Base-by-base conservation (phyloP, 2,113 vertebrate species). In the Pseudonaja textilis region DNA sequence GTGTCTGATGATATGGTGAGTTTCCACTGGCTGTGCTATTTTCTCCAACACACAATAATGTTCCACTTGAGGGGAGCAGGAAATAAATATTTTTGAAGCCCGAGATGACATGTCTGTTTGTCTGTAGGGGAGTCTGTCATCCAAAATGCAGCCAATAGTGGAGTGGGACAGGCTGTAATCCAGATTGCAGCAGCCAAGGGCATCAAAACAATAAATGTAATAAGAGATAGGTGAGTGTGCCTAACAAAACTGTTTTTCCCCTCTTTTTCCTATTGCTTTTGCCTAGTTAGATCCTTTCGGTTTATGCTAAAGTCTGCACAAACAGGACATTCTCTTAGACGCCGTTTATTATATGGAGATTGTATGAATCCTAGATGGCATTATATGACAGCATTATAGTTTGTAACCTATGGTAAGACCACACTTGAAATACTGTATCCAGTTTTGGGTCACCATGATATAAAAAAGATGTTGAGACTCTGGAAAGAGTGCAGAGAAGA, bases 131-230 rank as follows among this genome's bases (percentile, higher is more conserved):
- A 99, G 94, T 98, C 98, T 0, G 26, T 99, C 93, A 99, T 99
- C 96, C 99, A 99, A 97, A 99, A 99, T 0, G 98, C 98, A 0
- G 98, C 99, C 94, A 99, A 99, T 97, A 99, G 99, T 26, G 98
- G 98, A 8, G 99, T 99, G 56, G 99, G 99, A 9, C 99, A 99
- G 97, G 99, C 99, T 9, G 98, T 99, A 45, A 99, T 99, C 96
- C 99, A 99, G 97, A 99, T 99, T 2, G 99, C 99, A 64, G 98
- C 97, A 85, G 98, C 99, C 89, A 98, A 97, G 0, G 98, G 98
- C 93, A 92, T 99, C 94, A 98, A 97, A 87, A 99, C 98, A 88
- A 97, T 99, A 97, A 99, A 99, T 0, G 97, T 99, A 91, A 95
- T 99, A 94, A 96, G 99, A 96, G 98, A 99, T 97, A 98, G 99